These are phyloP conservation scores for Drosophila nigrodunni DNA, from an alignment of 1,140 invertebrate species.

Conservation along the genomic window DNA sequence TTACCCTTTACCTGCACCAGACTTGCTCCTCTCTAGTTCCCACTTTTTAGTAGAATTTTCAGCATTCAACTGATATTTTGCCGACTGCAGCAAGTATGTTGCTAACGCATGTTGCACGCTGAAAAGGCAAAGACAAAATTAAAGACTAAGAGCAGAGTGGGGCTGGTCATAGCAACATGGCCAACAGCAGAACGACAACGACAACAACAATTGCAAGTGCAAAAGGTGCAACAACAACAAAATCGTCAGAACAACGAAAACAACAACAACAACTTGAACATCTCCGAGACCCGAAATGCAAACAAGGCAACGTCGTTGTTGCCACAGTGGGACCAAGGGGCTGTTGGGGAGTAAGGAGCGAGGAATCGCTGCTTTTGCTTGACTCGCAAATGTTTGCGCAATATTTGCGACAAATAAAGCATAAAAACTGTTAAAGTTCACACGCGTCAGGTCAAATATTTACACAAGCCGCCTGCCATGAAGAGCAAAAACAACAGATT, in stretches of 20 bases:
- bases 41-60: slow-evolving; percentile 16
- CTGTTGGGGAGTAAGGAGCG: not conserved
- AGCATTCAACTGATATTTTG: slow-evolving; percentile 43
- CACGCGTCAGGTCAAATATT: slow-evolving; percentile 82
- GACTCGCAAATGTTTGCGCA: slow-evolving; percentile 69
- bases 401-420: slow-evolving; percentile 84
- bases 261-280: slow-evolving; percentile 48
- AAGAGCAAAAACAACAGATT: slow-evolving; percentile 37
- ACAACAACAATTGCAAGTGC: slow-evolving; percentile 66
- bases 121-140: slow-evolving; percentile 6
- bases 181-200: slow-evolving; percentile 35
- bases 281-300: slow-evolving; percentile 49
- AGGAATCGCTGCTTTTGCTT: slow-evolving; percentile 15
- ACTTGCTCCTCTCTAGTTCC: slow-evolving; percentile 13
- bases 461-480: slow-evolving; percentile 62
- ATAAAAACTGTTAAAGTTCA: slow-evolving; percentile 84
- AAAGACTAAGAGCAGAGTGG: not conserved
- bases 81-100: slow-evolving; percentile 52
- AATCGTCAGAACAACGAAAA: slow-evolving; percentile 19
- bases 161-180: slow-evolving; percentile 11
- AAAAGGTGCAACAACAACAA: slow-evolving; percentile 70
- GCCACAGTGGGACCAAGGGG: slow-evolving; percentile 3
- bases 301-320: slow-evolving; percentile 59
- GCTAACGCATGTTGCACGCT: slow-evolving; percentile 60
- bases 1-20: not conserved